A percentile compares a stretch with the other conserved stretches of the same genome.
Evolutionary conservation across 2,888 invertebrate species (phyloP).

Genomic region (Apodemia zela): DNA sequence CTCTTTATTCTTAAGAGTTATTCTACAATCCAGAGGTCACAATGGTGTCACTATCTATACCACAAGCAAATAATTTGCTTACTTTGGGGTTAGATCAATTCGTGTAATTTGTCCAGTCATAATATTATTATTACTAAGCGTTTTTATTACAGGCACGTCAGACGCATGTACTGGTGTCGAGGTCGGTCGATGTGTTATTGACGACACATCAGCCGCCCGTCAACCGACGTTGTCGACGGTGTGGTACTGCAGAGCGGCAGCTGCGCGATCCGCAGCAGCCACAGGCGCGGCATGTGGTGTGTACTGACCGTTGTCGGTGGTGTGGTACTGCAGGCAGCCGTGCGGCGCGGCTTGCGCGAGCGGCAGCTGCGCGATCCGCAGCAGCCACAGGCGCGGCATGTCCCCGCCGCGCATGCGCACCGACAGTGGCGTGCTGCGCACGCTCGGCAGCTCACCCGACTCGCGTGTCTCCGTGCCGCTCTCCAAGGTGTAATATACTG

Average conservation of each 20-base stretch:
- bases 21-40: too few relatives aligned
- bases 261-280: conserved; percentile 89
- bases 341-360: conserved; percentile 88
- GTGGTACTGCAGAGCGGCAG: conserved; percentile 89
- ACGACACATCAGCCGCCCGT: too few relatives aligned
- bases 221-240: conserved; percentile 81
- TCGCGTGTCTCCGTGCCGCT: conserved; percentile 56
- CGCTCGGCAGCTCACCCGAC: conserved; percentile 51
- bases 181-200: too few relatives aligned
- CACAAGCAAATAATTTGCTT: too few relatives aligned
- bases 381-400: conserved; percentile 86
- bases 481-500: conserved; percentile 86
- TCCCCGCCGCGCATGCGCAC: conserved; percentile 65
- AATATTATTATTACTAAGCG: too few relatives aligned
- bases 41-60: too few relatives aligned
- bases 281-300: conserved; percentile 76
- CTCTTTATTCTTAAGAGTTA: too few relatives aligned
- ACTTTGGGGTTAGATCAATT: too few relatives aligned
- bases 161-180: too few relatives aligned
- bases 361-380: conserved; percentile 87
- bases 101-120: too few relatives aligned
- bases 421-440: conserved; percentile 68
- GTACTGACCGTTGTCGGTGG: conserved; percentile 77
- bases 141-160: too few relatives aligned
- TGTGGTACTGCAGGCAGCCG: conserved; percentile 88